A percentile compares a stretch with the other conserved stretches of the same genome.
These are phyloP conservation scores for Phymastichus coffea DNA, from an alignment of 1,140 invertebrate genomes.

Conservation along the genomic window DNA sequence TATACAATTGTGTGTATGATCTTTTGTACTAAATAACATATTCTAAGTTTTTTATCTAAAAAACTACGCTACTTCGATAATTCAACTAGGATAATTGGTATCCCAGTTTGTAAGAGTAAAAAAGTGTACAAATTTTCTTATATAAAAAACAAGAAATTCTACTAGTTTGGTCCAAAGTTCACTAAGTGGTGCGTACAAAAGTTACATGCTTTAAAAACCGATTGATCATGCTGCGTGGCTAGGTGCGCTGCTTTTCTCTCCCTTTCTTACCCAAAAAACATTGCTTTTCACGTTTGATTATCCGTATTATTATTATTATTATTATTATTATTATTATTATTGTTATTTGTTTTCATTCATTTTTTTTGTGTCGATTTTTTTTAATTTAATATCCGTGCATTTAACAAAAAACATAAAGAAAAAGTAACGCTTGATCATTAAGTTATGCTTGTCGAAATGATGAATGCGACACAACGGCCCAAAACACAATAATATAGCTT, in stretches of 20 bases:
- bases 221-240: conserved; percentile 26
- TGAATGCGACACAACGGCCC: conserved; percentile 21
- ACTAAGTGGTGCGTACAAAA: background rate
- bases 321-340: too few relatives aligned
- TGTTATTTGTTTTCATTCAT: too few relatives aligned
- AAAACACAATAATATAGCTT: conserved; percentile 17
- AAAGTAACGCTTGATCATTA: conserved; percentile 5
- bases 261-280: too few relatives aligned
- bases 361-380: too few relatives aligned
- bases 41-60: conserved; percentile 21
- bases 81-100: conserved; percentile 10
- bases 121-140: conserved; percentile 3
- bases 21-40: background rate
- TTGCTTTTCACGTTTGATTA: conserved; percentile 20
- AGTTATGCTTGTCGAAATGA: conserved; percentile 25
- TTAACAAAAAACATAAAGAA: conserved; percentile 19
- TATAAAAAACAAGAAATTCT: conserved; percentile 7
- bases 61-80: conserved; percentile 23
- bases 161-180: conserved; percentile 23
- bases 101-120: background rate
- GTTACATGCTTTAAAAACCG: background rate
- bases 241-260: conserved; percentile 13
- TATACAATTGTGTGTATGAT: background rate
- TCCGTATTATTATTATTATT: conserved; percentile 1
- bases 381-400: conserved; percentile 13